A percentile compares a stretch with the other conserved stretches of the same genome.
These are phyloP conservation scores for Acleris literana DNA, from an alignment of 2,888 invertebrate genomes.

Conservation along the genomic window DNA sequence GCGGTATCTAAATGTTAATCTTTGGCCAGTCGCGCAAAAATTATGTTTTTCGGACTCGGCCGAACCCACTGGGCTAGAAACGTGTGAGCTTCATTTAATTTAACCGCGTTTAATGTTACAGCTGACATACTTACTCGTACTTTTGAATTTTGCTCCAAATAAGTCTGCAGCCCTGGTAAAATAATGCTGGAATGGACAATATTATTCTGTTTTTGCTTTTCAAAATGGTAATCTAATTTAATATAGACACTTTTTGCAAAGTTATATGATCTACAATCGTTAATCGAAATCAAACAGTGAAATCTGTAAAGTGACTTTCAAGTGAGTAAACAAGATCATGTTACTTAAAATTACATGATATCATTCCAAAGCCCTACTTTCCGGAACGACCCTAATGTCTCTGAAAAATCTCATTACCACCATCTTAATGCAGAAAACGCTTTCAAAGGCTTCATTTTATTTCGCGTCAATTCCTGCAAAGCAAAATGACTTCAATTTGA, in stretches of 20 bases:
- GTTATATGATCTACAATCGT: no score
- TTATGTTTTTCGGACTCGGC: constrained; percentile 80
- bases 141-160: not conserved
- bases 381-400: constrained; percentile 47
- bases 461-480: constrained; percentile 82
- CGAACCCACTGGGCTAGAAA: constrained; percentile 69
- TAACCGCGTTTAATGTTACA: constrained; percentile 39
- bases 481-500: constrained; percentile 83
- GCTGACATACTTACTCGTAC: not conserved
- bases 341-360: constrained; percentile 16
- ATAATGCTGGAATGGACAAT: no score
- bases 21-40: constrained; percentile 82
- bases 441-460: constrained; percentile 79
- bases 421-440: constrained; percentile 60
- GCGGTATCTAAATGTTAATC: constrained; percentile 81
- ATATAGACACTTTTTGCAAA: no score
- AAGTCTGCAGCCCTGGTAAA: no score
- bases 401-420: constrained; percentile 66
- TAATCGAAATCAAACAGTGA: no score
- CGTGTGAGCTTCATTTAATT: constrained; percentile 68
- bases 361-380: constrained; percentile 22
- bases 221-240: no score
- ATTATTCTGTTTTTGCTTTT: no score
- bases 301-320: no score
- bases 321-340: not conserved